Conservation (phyloP, 1,140 invertebrate genomes). For the Littorina saxatilis region DNA sequence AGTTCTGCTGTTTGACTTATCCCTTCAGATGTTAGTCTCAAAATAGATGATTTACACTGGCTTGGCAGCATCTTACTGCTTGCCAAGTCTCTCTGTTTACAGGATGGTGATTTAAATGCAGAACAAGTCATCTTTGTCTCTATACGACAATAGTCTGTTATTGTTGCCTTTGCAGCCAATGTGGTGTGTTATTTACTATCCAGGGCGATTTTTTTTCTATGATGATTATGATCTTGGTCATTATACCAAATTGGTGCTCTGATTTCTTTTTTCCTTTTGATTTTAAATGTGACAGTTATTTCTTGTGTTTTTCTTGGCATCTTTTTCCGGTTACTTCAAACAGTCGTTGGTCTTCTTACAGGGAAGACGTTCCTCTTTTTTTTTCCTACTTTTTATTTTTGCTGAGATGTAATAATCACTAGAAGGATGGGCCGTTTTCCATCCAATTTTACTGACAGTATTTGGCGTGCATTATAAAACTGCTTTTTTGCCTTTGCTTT, state of each 20-base stretch:
- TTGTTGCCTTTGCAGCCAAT: constrained; percentile 31
- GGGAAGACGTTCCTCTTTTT: neutral
- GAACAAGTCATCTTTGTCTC: constrained; percentile 6
- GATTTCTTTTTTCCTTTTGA: constrained; percentile 22
- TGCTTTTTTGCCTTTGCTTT: constrained; percentile 27
- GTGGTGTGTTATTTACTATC: constrained; percentile 12
- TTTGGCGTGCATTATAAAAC: constrained; percentile 33
- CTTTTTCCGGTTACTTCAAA: neutral
- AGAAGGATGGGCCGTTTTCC: constrained; percentile 15
- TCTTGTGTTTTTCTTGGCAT: neutral
- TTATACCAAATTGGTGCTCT: constrained; percentile 34
- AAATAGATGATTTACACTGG: no score
- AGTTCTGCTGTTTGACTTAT: no score
- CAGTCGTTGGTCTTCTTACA: constrained; percentile 14
- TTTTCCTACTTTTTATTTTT: neutral
- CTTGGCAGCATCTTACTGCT: no score
- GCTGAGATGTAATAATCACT: constrained; percentile 19
- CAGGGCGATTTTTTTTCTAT: constrained; percentile 11
- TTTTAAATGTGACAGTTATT: constrained; percentile 14
- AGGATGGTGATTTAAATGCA: no score
- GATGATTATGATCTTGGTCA: neutral
- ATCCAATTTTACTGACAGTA: neutral
- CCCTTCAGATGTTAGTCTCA: no score
- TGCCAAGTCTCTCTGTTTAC: no score
- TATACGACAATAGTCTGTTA: constrained; percentile 24